These are phyloP conservation scores for Dilophus febrilis DNA, from an alignment of 2,888 invertebrate genomes.

Conservation along the genomic window DNA sequence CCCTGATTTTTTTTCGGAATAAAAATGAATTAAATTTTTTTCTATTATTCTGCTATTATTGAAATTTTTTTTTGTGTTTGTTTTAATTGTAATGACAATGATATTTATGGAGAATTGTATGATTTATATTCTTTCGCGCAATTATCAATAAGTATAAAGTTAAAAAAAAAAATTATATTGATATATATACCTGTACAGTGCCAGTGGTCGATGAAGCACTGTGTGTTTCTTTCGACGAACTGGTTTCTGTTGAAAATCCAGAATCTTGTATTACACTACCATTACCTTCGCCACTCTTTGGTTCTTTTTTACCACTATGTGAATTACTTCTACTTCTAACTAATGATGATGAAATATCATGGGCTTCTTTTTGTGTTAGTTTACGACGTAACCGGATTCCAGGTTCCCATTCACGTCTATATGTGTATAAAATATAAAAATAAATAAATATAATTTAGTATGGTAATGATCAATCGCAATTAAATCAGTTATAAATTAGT, in stretches of 20 bases:
- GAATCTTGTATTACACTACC: conserved; percentile 59
- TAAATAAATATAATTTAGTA: neutral
- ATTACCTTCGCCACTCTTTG: conserved; percentile 39
- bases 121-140: too few species aligned
- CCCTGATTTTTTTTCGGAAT: too few species aligned
- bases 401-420: conserved; percentile 61
- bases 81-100: too few species aligned
- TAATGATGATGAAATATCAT: conserved; percentile 27
- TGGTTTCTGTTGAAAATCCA: conserved; percentile 80
- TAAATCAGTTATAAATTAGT: too few species aligned
- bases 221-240: conserved; percentile 64
- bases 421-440: neutral
- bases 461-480: too few species aligned
- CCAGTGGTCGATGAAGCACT: conserved; percentile 48
- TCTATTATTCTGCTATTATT: too few species aligned
- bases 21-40: too few species aligned
- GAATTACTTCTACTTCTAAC: conserved; percentile 46
- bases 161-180: neutral
- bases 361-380: conserved; percentile 23
- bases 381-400: conserved; percentile 58
- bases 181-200: conserved; percentile 23
- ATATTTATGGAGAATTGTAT: too few species aligned
- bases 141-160: too few species aligned
- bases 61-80: too few species aligned
- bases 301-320: conserved; percentile 42